Base-by-base conservation (phyloP, 2,113 vertebrate genomes). In the Salminus brasiliensis region DNA sequence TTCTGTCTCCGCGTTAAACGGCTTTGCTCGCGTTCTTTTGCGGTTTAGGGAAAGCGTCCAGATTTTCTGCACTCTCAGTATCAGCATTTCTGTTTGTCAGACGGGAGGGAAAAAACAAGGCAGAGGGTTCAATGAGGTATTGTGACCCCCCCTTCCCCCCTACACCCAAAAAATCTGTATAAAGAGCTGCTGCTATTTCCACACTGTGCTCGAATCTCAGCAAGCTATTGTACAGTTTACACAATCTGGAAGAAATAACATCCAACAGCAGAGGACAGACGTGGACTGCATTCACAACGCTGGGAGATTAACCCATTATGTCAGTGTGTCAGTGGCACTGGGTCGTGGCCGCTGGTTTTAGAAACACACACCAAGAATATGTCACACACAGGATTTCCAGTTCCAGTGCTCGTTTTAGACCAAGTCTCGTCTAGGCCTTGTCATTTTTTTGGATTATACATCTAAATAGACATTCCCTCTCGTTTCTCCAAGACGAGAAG, bases 281-380 rank as follows among this genome's bases (percentile, higher is more conserved):
- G 80, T 63, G 71, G 77, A 79, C 82, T 83, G 73, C 77, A 73
- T 23, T 86, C 76, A 87, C 88, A 84, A 91, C 85, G 82, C 85
- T 53, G 68, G 85, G 76, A 88, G 89, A 86, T 91, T 91, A 92
- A 91, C 89, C 88, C 89, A 87, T 90, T 90, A 89, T 84, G 84
- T 73, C 84, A 88, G 85, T 89, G 83, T 74, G 72, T 74, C 53
- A 74, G 41, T 45, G 15, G 53, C 32, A n/a, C 32, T 18, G 32
- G 32, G 25, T 72, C 49, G 16, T 4, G 21, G 15, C 34, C 16
- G 21, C 76, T 45, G 65, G 30, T 23, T 70, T 62, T 60, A 47
- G 60, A 16, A 69, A n/a, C n/a, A n/a, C 45, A 27, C 45, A 18
- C 9, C 1, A 29, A 10, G 30, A 27, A 32, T n/a, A 6, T n/a